These are phyloP conservation scores for Andrena flavipes DNA, from an alignment of 2,888 invertebrate species.

Conservation along the genomic window DNA sequence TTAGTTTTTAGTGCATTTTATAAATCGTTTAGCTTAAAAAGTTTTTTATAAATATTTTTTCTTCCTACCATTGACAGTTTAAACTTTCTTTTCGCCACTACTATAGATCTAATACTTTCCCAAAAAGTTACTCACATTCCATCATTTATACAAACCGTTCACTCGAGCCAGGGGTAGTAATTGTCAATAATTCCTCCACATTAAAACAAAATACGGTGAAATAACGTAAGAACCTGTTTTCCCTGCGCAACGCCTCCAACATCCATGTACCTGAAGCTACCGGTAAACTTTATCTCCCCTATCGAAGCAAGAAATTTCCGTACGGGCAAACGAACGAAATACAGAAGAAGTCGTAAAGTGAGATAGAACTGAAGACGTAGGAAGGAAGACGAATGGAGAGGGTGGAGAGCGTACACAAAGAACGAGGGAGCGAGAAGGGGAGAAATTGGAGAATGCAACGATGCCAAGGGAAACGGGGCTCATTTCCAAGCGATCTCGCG, in stretches of 20 bases:
- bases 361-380: conserved; percentile 42
- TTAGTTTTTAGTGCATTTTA: too few species aligned
- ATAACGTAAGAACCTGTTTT: not conserved
- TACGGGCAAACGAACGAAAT: conserved; percentile 32
- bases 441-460: conserved; percentile 50
- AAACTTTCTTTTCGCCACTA: too few species aligned
- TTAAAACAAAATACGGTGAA: too few species aligned
- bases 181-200: too few species aligned
- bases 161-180: too few species aligned
- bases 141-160: too few species aligned
- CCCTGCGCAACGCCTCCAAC: not conserved
- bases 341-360: conserved; percentile 32
- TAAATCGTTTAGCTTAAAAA: too few species aligned
- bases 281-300: conserved; percentile 22
- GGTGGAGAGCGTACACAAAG: not conserved
- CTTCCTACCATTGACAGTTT: too few species aligned
- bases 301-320: conserved; percentile 41
- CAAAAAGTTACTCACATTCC: too few species aligned
- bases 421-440: not conserved
- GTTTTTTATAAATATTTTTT: too few species aligned
- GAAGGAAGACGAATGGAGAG: not conserved
- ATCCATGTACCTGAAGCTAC: not conserved
- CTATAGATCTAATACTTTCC: too few species aligned
- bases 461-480: conserved; percentile 56
- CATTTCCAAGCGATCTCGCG: conserved; percentile 60